Percentiles rank a stretch among this genome's conserved stretches.
phyloP scores from a whole-genome alignment of 2,113 vertebrate genomes.

The Benitochromis conjunctus region DNA sequence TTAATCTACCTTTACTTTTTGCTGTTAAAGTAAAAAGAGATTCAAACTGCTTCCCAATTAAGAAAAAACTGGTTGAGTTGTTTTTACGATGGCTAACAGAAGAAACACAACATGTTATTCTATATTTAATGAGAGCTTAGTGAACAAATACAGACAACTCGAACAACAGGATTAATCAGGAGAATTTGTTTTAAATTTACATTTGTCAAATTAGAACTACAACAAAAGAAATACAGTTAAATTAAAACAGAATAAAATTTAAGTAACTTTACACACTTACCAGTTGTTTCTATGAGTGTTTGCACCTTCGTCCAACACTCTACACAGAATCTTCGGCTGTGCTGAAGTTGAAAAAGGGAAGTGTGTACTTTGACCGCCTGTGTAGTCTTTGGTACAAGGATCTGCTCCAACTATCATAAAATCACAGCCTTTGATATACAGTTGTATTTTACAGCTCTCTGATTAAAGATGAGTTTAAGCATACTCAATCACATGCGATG shows the following conservation, averaged over 20 bases:
- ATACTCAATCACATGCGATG: too few species aligned
- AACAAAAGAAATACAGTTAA: neutral
- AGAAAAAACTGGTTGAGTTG: neutral
- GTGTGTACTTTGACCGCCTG: neutral
- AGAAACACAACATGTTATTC: neutral
- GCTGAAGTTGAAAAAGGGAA: neutral
- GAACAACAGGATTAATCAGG: neutral
- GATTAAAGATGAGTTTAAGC: neutral
- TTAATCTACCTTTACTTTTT: too few species aligned
- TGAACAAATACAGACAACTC: neutral
- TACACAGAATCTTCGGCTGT: neutral
- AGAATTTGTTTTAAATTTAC: neutral
- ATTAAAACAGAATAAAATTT: neutral
- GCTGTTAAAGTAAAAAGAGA: neutral
- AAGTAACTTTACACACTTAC: neutral
- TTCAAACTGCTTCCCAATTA: fast-evolving
- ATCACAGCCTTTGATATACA: neutral
- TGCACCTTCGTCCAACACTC: neutral
- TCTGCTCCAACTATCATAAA: neutral
- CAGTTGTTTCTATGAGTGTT: neutral
- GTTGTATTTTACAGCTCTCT: neutral
- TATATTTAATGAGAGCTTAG: neutral
- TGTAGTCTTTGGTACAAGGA: neutral
- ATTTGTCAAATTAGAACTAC: neutral
- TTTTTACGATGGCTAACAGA: neutral